These are phyloP conservation scores for Polydrusus cervinus DNA, from an alignment of 2,888 invertebrate genomes.

Conservation along the genomic window DNA sequence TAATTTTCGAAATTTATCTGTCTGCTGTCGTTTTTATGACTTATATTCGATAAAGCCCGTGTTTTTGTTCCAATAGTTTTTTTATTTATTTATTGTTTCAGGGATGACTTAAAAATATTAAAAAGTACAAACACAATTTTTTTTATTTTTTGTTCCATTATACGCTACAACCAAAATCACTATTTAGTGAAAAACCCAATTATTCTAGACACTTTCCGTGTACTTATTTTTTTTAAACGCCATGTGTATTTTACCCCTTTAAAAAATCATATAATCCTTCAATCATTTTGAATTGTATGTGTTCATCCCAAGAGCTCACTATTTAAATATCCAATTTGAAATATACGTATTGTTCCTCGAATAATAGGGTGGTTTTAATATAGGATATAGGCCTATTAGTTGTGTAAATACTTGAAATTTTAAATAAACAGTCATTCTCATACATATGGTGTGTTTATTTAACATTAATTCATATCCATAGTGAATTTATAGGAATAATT, in stretches of 20 bases:
- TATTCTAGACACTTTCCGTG: too few relatives aligned
- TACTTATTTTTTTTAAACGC: neutral
- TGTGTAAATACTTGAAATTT: conserved; percentile 12
- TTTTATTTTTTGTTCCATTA: too few relatives aligned
- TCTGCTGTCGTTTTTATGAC: too few relatives aligned
- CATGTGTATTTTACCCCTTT: neutral
- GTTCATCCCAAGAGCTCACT: conserved; percentile 16
- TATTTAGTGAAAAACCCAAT: too few relatives aligned
- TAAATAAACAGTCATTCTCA: neutral
- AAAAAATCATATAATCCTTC: neutral
- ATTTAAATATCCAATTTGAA: conserved; percentile 12
- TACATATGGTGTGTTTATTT: conserved; percentile 14
- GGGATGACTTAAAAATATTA: too few relatives aligned
- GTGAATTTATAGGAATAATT: neutral
- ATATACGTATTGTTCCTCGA: conserved; percentile 8
- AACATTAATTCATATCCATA: neutral
- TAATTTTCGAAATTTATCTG: too few relatives aligned
- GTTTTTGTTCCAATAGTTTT: too few relatives aligned
- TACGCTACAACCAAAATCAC: too few relatives aligned
- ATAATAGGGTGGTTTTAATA: conserved; percentile 10
- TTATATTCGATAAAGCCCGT: too few relatives aligned
- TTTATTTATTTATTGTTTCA: too few relatives aligned
- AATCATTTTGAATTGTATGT: neutral
- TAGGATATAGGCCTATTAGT: neutral
- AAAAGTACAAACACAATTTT: too few relatives aligned